Evolutionary conservation across 2,113 vertebrate species (phyloP).

Genomic region (Heterochromis multidens): DNA sequence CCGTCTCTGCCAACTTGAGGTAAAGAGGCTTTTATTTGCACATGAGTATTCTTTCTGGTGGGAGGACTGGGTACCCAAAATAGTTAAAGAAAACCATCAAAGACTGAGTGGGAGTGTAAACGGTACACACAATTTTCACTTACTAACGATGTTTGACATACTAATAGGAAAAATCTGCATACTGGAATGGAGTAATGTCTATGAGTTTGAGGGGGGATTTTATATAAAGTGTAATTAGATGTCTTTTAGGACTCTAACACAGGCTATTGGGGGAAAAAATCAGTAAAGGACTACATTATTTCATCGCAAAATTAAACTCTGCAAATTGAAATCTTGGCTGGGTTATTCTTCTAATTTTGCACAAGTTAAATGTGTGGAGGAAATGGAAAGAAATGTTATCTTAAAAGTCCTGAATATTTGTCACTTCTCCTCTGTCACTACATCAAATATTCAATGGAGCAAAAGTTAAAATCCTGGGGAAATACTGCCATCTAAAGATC

Average conservation of each 20-base stretch:
- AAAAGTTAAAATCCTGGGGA: not conserved
- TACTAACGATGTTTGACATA: not conserved
- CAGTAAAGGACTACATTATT: not conserved
- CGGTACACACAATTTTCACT: not conserved
- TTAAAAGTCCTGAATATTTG: not conserved
- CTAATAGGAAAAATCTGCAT: not conserved
- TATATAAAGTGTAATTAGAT: not conserved
- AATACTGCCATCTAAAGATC: not conserved
- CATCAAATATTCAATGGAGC: no score
- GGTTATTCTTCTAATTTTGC: not conserved
- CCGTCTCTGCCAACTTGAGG: no score
- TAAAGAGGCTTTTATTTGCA: not conserved
- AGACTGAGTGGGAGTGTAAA: not conserved
- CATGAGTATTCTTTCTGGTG: not conserved
- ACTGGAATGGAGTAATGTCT: not conserved
- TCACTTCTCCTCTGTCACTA: not conserved
- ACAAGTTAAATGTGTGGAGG: not conserved
- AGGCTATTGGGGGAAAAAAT: not conserved
- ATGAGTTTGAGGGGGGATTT: not conserved
- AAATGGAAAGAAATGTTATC: not conserved
- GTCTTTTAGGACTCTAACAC: not conserved
- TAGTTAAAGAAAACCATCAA: not conserved
- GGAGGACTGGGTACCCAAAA: not conserved
- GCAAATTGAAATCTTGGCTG: not conserved
- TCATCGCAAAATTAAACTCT: not conserved